Base-by-base conservation (phyloP, 2,797 vertebrate species). In the Leptatherina wallacei region DNA sequence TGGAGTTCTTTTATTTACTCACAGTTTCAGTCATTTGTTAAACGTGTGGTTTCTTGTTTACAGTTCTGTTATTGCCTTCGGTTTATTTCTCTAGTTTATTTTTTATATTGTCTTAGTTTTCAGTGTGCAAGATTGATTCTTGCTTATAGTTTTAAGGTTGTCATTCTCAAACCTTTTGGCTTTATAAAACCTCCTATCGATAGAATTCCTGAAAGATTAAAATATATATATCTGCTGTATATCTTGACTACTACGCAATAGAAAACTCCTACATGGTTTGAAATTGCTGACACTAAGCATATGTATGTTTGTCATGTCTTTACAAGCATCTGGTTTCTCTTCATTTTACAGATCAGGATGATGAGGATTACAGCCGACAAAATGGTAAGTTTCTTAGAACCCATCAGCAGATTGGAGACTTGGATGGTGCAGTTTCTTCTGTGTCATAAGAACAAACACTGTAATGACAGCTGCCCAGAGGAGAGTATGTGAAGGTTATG, bases 341-440 rank as follows among this genome's bases (percentile, higher is more conserved):
- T 70, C 65, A 3, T 69, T 63, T 75, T 44, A 54, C 89, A 94
- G 92, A 10, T 2, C 0, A 0, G 0, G 89, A 93, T n/a, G 88
- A 90, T 38, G 91, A 89, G 22, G 88, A 91, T 20, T 6, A 0
- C 0, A 1, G 1, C 2, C 0, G 0, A 0, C 4, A 0, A 2
- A 1, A 0, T 0, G 9, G 92, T 94, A 69, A 90, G 92, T 90
- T 85, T 74, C 71, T 89, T 74, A 67, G 36, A 52, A 67, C 67
- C 32, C 14, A 12, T 6, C 24, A 62, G 11, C 36, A 30, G 10
- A 57, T 40, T n/a, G 2, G 11, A 72, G 35, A 36, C 20, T 58
- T 2, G 1, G 35, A 30, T 73, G 73, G 73, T 74, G 36, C 32
- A 13, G 44, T 73, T 75, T 73, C 36, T 36, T 75, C 42, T 66